These are phyloP conservation scores for Chrysochloris asiatica DNA, from an alignment of 2,113 vertebrate genomes.

Conservation along the genomic window DNA sequence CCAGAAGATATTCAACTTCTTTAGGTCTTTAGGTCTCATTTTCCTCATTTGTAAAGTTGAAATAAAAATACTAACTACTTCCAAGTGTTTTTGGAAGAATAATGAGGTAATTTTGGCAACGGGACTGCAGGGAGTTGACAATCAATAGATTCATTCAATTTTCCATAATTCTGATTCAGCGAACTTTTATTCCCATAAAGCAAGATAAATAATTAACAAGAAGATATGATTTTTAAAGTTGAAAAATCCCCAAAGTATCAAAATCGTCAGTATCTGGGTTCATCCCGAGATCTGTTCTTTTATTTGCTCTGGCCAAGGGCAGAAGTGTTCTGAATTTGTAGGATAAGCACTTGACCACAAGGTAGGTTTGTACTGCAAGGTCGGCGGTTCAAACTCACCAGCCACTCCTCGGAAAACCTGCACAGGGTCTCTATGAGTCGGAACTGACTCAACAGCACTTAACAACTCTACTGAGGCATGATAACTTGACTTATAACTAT, in stretches of 20 bases:
- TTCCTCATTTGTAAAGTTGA: background rate
- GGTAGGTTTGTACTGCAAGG: too few relatives aligned
- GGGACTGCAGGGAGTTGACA: background rate
- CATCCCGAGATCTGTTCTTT: background rate
- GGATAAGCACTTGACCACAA: too few relatives aligned
- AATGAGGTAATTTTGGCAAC: background rate
- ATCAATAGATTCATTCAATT: background rate
- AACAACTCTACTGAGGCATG: background rate
- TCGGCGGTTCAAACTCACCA: too few relatives aligned
- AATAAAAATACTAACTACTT: background rate
- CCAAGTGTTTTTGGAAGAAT: background rate
- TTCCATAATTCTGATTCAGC: background rate
- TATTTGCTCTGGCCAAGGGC: background rate
- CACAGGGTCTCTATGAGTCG: too few relatives aligned
- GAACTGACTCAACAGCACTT: too few relatives aligned
- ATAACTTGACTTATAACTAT: background rate
- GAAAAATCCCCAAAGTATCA: background rate
- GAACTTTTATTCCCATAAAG: background rate
- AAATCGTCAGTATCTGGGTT: background rate
- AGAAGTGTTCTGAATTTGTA: too few relatives aligned
- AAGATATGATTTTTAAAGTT: background rate
- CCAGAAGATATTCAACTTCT: background rate
- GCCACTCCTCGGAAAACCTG: too few relatives aligned
- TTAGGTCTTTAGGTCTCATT: background rate
- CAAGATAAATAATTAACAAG: background rate